Evolutionary conservation across 2,888 invertebrate species (phyloP), one percentile per base, ranked within the genome.

Genomic region (Nudaria mundana): DNA sequence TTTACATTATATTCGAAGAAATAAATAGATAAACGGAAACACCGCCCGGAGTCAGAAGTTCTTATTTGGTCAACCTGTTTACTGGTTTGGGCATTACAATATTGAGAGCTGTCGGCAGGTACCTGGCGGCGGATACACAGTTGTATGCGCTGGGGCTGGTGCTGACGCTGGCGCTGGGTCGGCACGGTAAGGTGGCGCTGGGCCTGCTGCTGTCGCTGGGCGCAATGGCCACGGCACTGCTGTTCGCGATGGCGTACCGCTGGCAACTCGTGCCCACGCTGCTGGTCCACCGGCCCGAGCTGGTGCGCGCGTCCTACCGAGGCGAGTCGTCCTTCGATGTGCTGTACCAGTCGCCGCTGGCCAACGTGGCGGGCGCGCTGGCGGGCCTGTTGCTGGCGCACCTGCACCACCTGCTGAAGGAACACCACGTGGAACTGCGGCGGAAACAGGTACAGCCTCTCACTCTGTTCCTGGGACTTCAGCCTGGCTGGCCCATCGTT

Each of bases 51-150:
- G n/a, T n/a, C n/a, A n/a, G n/a, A n/a, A n/a, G n/a, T n/a, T n/a
- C n/a, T n/a, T n/a, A n/a, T n/a, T n/a, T n/a, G n/a, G n/a, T n/a
- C n/a, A n/a, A n/a, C n/a, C n/a, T n/a, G n/a, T n/a, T n/a, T n/a
- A n/a, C n/a, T n/a, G n/a, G n/a, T n/a, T n/a, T n/a, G n/a, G n/a
- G n/a, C n/a, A n/a, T n/a, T n/a, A n/a, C n/a, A n/a, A n/a, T n/a
- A n/a, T n/a, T n/a, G n/a, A n/a, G n/a, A n/a, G n/a, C n/a, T n/a
- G 10, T 8, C 16, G 6, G 2, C 63, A 86, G 86, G 86, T 88
- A 87, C 65, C 64, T 88, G 24, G 87, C 87, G 3, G 87, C 86
- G 0, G 87, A 88, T 65, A 84, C 83, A 76, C 87, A 88, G 66
- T 74, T 88, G 40, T 87, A 88, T 71, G 76, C 75, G 1, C 40